A percentile compares a stretch with the other conserved stretches of the same genome.
phyloP scores from a whole-genome alignment of 2,113 vertebrate genomes.

The Sisor rabdophorus region DNA sequence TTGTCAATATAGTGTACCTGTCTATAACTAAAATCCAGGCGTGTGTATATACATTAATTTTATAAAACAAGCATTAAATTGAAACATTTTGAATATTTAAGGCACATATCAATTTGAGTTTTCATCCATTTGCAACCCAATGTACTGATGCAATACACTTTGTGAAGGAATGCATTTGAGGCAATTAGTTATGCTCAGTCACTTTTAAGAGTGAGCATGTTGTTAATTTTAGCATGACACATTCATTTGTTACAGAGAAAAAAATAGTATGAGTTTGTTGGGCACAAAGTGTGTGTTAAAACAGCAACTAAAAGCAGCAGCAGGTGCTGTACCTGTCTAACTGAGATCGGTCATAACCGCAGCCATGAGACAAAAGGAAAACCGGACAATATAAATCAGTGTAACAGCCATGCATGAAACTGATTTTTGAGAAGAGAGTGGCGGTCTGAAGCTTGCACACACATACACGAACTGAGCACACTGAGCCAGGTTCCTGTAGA shows the following conservation, averaged over 20 bases:
- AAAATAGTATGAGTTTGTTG: constrained; percentile 30
- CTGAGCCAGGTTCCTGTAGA: constrained; percentile 53
- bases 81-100: background rate
- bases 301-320: constrained; percentile 24
- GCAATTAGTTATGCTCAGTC: constrained; percentile 38
- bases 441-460: background rate
- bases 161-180: constrained; percentile 34
- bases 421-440: background rate
- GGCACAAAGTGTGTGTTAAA: constrained; percentile 8
- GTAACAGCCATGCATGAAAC: constrained; percentile 8
- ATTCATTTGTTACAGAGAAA: constrained; percentile 44
- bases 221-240: constrained; percentile 40
- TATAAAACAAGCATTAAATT: background rate
- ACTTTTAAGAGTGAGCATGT: constrained; percentile 36
- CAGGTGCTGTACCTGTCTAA: constrained; percentile 25
- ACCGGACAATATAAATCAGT: constrained; percentile 3
- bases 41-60: background rate
- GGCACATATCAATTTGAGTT: constrained; percentile 20
- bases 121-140: constrained; percentile 21
- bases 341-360: constrained; percentile 25
- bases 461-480: background rate
- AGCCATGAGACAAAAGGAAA: background rate
- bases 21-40: no score
- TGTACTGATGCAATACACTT: constrained; percentile 17
- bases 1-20: no score